Evolutionary conservation across 2,797 vertebrate species (phyloP), one percentile per base, ranked within the genome.

Genomic region (Pangasius macronema): DNA sequence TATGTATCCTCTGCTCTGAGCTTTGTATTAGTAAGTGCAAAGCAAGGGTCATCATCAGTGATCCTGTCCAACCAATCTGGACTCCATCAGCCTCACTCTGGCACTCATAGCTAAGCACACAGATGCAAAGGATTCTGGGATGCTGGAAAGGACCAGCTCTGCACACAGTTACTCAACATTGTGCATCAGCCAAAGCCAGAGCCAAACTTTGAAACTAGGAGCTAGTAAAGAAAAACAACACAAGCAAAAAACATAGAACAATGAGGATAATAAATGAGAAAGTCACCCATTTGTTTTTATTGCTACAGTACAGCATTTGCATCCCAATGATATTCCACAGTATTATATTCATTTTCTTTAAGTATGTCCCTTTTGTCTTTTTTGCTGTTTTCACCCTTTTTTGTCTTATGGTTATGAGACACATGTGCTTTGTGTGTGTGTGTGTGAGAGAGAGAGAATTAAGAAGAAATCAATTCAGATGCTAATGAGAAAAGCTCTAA

Each of bases 401-500:
- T 80, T 82, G 73, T 87, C 42, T 73, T 79, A 55, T 82, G 80
- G 59, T 85, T 86, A 79, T 51, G 51, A 81, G 49, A 85, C 85
- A 90, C 81, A 72, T 82, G 90, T 88, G 80, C 82, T 85, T 80
- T 89, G 90, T 94, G 94, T 88, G 84, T 90, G 76, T 87, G 73
- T 94, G 89, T 85, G 84, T 95, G 82, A 51, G 51, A 51, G 10
- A 51, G 51, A 51, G 89, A 94, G 95, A 97, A 97, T 96, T 97
- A 96, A 95, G 95, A 76, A 95, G 95, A 97, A 96, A 96, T 96
- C 96, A 96, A 96, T 97, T 96, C 95, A 96, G 94, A 96, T 96
- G 96, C 95, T 96, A 97, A 96, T 96, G 94, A 96, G 95, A 96
- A 96, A 95, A 93, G 94, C 95, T 93, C 95, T 97, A 97, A 97